A percentile compares a stretch with the other conserved stretches of the same genome.
phyloP scores from a whole-genome alignment of 2,888 invertebrate genomes.

The Drosophila neutralis region DNA sequence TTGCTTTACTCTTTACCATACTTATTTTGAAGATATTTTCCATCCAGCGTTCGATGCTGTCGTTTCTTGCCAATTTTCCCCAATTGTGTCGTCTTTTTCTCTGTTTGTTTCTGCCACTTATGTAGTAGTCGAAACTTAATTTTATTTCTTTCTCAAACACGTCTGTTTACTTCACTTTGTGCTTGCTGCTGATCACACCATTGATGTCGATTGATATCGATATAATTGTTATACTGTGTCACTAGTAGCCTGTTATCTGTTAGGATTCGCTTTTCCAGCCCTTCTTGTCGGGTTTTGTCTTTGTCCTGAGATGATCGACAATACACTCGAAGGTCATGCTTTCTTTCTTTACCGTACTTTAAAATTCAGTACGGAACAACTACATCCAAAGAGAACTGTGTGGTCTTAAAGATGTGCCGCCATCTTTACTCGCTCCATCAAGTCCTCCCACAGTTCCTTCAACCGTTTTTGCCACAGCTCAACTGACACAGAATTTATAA shows the following conservation, averaged over 20 bases:
- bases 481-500: constrained; percentile 1
- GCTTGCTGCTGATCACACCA: no score
- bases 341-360: background rate
- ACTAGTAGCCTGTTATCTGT: background rate
- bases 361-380: background rate
- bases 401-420: background rate
- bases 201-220: no score
- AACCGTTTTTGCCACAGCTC: background rate
- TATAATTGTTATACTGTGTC: background rate
- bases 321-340: no score
- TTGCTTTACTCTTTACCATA: constrained; percentile 26
- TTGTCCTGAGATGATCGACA: background rate
- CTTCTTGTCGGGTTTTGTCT: background rate
- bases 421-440: background rate
- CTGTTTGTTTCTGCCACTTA: background rate
- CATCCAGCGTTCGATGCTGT: constrained; percentile 57
- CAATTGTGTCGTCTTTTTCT: constrained; percentile 38
- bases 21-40: constrained; percentile 53
- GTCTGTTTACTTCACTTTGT: background rate
- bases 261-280: background rate
- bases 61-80: constrained; percentile 51
- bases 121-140: background rate
- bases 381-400: background rate
- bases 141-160: background rate
- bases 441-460: background rate